Percentiles rank a stretch among this genome's conserved stretches.
Evolutionary conservation across 1,140 invertebrate species (phyloP).

Genomic region (Belonocnema kinseyi): DNA sequence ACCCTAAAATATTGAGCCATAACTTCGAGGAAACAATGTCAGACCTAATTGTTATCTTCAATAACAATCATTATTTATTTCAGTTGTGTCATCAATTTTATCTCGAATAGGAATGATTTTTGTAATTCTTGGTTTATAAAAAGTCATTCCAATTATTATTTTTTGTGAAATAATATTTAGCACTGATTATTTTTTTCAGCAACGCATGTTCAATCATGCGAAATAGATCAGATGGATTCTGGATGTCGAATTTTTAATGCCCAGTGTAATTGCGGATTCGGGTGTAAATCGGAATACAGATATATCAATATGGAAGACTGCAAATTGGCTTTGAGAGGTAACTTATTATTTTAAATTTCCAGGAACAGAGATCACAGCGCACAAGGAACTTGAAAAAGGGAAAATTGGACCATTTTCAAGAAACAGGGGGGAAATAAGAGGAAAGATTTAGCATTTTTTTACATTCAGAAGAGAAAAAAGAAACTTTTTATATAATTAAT

Average conservation of each 20-base stretch:
- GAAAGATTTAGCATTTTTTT: no score
- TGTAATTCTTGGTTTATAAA: no score
- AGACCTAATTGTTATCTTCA: no score
- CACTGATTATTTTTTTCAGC: constrained; percentile 37
- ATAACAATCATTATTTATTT: no score
- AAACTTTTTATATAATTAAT: no score
- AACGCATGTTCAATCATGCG: constrained; percentile 55
- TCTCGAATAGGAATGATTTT: not conserved
- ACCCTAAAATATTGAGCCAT: no score
- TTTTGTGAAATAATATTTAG: not conserved
- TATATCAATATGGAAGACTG: constrained; percentile 72
- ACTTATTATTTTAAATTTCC: constrained; percentile 35
- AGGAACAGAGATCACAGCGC: not conserved
- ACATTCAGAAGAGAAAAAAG: no score
- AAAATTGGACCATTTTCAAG: no score
- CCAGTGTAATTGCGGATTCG: constrained; percentile 72
- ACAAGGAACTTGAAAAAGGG: no score
- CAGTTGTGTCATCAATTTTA: not conserved
- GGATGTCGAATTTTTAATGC: constrained; percentile 66
- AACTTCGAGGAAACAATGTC: no score
- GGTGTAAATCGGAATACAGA: constrained; percentile 74
- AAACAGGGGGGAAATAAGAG: no score
- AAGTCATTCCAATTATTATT: no score
- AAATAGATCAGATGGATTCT: constrained; percentile 65
- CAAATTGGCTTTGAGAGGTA: constrained; percentile 73